Percentiles rank a stretch among this genome's conserved stretches.
phyloP scores from a whole-genome alignment of 2,888 invertebrate species.

The Horisme vitalbata region DNA sequence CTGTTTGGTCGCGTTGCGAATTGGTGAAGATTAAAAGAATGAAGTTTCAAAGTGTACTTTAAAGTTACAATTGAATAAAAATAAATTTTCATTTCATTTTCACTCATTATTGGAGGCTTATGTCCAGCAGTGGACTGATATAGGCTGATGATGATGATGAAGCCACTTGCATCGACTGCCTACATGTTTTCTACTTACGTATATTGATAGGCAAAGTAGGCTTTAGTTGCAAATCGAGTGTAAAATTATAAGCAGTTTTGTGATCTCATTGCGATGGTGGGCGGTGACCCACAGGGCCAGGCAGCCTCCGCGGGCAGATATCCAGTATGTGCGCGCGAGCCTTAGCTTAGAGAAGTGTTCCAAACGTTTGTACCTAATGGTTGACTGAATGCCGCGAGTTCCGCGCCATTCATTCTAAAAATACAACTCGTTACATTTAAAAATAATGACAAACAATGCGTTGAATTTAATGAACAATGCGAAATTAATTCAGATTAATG shows the following conservation, averaged over 20 bases:
- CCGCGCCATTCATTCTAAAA: slow-evolving; percentile 19
- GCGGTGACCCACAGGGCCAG: slow-evolving; percentile 67
- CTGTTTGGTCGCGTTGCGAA: no score
- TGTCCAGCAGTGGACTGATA: no score
- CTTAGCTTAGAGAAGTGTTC: slow-evolving; percentile 43
- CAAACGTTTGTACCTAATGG: slow-evolving; percentile 12
- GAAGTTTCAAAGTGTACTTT: no score
- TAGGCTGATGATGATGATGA: no score
- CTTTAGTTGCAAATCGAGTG: slow-evolving; percentile 58
- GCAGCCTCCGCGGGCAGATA: slow-evolving; percentile 54
- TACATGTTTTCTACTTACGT: slow-evolving; percentile 31
- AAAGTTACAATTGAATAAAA: no score
- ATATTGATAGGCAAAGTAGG: slow-evolving; percentile 46
- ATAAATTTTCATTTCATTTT: no score
- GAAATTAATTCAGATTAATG: background rate
- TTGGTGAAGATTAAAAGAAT: no score
- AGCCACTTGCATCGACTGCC: slow-evolving; percentile 9
- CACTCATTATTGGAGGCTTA: no score
- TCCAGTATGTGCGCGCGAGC: slow-evolving; percentile 53
- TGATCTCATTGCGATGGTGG: slow-evolving; percentile 75
- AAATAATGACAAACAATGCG: background rate
- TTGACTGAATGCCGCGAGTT: no score
- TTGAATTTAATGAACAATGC: no score
- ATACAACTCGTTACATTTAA: background rate
- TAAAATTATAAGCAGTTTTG: slow-evolving; percentile 70